These are phyloP conservation scores for Pampusana beccarii DNA, from an alignment of 2,113 vertebrate genomes.

Conservation along the genomic window DNA sequence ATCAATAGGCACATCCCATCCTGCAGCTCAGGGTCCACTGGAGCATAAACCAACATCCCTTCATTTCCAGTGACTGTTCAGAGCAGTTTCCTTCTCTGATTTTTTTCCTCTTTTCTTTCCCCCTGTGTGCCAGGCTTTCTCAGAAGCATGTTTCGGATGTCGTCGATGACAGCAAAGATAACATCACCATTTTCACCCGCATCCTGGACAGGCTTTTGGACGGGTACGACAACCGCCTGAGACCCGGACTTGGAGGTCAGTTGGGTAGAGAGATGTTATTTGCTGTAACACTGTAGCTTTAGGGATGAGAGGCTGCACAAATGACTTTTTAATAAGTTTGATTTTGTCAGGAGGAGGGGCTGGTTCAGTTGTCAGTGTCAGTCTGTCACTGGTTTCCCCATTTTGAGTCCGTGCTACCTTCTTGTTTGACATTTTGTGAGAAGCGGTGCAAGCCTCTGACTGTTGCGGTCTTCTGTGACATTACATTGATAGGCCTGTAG, in stretches of 20 bases:
- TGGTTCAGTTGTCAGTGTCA: neutral
- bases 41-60: neutral
- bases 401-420: neutral
- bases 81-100: neutral
- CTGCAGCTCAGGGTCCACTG: neutral
- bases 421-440: neutral
- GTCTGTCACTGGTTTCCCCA: neutral
- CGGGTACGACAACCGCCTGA: slow-evolving; percentile 95
- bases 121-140: slow-evolving; percentile 64
- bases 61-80: neutral
- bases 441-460: neutral
- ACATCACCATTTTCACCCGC: slow-evolving; percentile 97
- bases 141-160: slow-evolving; percentile 82
- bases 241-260: slow-evolving; percentile 88
- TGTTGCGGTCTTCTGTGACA: neutral
- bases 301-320: neutral
- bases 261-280: neutral
- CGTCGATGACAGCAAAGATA: slow-evolving; percentile 91
- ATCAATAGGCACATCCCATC: neutral
- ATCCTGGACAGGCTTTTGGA: slow-evolving; percentile 96
- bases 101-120: neutral
- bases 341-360: neutral
- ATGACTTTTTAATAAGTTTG: neutral
- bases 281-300: neutral
- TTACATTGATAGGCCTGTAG: neutral